phyloP scores from a whole-genome alignment of 2,113 vertebrate genomes.

The Entosphenus tridentatus region DNA sequence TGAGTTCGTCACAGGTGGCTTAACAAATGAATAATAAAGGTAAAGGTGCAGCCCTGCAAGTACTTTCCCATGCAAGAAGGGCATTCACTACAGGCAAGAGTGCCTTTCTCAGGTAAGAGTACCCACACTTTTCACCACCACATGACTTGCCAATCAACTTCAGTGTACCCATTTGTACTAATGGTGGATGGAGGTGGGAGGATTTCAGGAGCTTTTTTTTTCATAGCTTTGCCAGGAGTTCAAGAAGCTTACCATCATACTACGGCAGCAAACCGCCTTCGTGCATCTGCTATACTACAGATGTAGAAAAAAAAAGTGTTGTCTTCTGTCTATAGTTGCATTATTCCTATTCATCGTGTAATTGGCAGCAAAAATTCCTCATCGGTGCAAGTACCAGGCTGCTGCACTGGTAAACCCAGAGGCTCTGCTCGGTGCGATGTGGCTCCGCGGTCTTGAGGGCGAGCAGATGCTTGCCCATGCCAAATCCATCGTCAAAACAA shows the following conservation, averaged over 20 bases:
- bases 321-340: slow-evolving; percentile 7
- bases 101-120: too few species aligned
- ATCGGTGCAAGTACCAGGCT: slow-evolving; percentile 39
- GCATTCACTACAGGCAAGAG: too few species aligned
- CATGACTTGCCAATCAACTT: too few species aligned
- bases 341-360: too few species aligned
- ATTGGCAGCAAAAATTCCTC: not conserved
- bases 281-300: not conserved
- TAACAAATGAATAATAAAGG: too few species aligned
- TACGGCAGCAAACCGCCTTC: not conserved
- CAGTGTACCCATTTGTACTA: too few species aligned
- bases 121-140: too few species aligned
- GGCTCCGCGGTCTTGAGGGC: slow-evolving; percentile 71
- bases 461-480: slow-evolving; percentile 64
- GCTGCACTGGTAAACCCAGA: slow-evolving; percentile 91
- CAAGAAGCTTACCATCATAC: not conserved
- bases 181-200: too few species aligned
- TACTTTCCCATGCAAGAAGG: too few species aligned
- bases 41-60: too few species aligned
- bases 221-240: not conserved
- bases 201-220: too few species aligned
- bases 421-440: slow-evolving; percentile 45
- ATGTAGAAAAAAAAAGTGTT: not conserved
- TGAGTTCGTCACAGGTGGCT: too few species aligned
- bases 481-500: slow-evolving; percentile 81